These are phyloP conservation scores for Paramormyrops hopkinsi DNA, from an alignment of 2,797 vertebrate species.

Conservation along the genomic window DNA sequence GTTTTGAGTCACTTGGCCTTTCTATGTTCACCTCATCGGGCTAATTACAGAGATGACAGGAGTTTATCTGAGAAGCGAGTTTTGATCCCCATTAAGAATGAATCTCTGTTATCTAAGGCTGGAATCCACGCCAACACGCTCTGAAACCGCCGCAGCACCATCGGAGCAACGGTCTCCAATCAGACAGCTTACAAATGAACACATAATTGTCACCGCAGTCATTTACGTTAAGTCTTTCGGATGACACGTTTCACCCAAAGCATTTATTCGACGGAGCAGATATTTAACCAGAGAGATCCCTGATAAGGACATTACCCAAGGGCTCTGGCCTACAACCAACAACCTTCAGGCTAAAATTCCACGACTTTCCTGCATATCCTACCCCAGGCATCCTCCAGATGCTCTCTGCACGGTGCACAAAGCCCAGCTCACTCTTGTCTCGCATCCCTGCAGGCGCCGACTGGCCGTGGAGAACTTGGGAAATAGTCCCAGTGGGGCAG, in stretches of 20 bases:
- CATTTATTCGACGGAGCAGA: background rate
- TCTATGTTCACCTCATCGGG: background rate
- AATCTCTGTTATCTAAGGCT: background rate
- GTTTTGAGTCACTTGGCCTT: background rate
- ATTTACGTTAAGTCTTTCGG: background rate
- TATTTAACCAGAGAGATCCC: background rate
- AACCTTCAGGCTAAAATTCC: background rate
- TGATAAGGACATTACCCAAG: background rate
- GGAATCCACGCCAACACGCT: background rate
- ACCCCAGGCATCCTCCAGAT: background rate
- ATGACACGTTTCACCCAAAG: background rate
- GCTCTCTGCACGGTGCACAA: background rate
- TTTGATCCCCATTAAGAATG: background rate
- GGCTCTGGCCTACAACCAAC: background rate
- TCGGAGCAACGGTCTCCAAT: background rate
- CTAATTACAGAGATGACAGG: background rate
- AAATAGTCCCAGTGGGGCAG: background rate
- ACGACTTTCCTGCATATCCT: background rate
- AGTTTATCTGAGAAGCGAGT: background rate
- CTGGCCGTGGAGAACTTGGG: background rate
- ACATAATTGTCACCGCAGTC: background rate
- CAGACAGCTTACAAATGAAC: background rate
- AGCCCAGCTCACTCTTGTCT: background rate
- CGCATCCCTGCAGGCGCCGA: background rate
- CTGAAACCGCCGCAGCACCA: background rate